Base-by-base conservation (phyloP, 2,113 vertebrate genomes). In the Microtus oregoni region DNA sequence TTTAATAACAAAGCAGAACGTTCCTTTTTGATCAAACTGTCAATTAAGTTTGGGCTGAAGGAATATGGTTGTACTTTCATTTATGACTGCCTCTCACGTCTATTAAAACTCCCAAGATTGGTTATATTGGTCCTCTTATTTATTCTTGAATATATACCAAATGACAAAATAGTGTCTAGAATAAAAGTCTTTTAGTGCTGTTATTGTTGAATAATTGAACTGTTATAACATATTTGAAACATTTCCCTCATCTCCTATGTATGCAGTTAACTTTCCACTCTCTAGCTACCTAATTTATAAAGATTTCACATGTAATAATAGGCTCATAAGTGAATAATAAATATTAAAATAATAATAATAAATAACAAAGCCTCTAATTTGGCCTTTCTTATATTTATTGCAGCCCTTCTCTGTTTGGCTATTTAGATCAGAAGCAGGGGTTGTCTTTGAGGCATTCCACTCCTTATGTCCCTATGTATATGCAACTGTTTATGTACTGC, bases 41-140 rank as follows among this genome's bases (percentile, higher is more conserved):
- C 20, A 85, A 19, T 97, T 95, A 50, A 95, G 28, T 79, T 86
- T 22, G n/a, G 19, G 7, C 26, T 75, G 24, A 67, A 89, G 41
- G n/a, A 17, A 82, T 28, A 50, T 9, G 22, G 70, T 82, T 90
- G 20, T 22, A 41, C 75, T 61, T 90, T 75, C 28, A n/a, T 93
- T 94, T 41, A 22, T 32, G 58, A 86, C 10, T 65, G 4, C 7
- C 28, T 72, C 0, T 85, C 32, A 83, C 2, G 50, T 26, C 26
- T 50, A 4, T 44, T 4, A 78, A 75, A 68, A n/a, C 7, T 15
- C 26, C 38, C 0, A 32, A 55, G 28, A 26, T 24, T 67, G 14
- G 3, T 41, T 35, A 19, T 50, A 11, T 32, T 82, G 30, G 32
- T 10, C 3, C 5, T 52, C 8, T 52, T 28, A 55, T 41, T 92